Evolutionary conservation across 2,113 vertebrate genomes (phyloP), one percentile per base, ranked within the genome.

Genomic region (Stictonetta naevosa): DNA sequence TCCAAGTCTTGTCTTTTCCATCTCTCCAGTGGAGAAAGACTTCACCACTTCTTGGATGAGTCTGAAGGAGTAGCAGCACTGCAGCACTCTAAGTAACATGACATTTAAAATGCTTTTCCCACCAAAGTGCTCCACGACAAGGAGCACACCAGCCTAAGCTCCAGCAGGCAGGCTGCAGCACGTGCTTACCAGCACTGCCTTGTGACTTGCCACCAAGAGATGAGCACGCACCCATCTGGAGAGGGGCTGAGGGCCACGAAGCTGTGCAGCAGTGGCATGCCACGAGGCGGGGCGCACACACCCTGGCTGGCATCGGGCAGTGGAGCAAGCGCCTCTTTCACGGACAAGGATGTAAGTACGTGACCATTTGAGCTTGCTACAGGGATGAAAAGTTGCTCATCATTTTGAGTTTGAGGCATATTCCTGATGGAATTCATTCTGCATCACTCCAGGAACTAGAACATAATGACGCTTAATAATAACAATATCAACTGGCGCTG

Each of bases 261-360:
- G 42, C 52, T 21, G 55, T 14, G 34, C 10, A 25, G 22, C 13
- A 1, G 33, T 22, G 46, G 33, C 17, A 34, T 4, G 4, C 19
- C 15, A 25, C 0, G 14, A 33, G 33, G 22, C 3, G 6, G 25
- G 13, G 36, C 11, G 6, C 34, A 55, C 10, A 11, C 19, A 64
- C 11, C 7, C 29, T 4, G 1, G 17, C 28, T 44, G 38, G 33
- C 1, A 0, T 3, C 1, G 0, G 31, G 3, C 5, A 72, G 48
- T 1, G 1, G 18, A 64, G 53, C 8, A 56, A 81, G 56, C 2
- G 1, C 18, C 11, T 50, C 53, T 53, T 8, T 8, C 36, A 15
- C 17, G 16, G 50, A 31, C 1, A 0, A 1, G 15, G 21, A 31
- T 13, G 19, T 5, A 31, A 5, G 1, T 4, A 25, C 25, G 7